Percentiles rank a stretch among this genome's conserved stretches.
Evolutionary conservation across 2,888 invertebrate species (phyloP).

Genomic region (Pyrgus malvae): DNA sequence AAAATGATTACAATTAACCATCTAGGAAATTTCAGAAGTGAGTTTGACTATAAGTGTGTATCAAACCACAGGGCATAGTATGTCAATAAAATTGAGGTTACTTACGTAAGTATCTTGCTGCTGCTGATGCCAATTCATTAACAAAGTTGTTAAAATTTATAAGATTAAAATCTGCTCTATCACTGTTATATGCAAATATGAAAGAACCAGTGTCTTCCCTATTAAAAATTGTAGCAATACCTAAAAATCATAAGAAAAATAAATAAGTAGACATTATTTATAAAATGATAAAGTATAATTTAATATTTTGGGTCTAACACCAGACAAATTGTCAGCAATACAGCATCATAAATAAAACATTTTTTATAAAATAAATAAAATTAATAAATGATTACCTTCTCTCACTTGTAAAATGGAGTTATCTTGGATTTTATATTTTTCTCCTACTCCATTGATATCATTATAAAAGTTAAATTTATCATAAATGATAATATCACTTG

Average conservation of each 20-base stretch:
- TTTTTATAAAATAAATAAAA: neutral
- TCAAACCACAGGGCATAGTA: too few relatives aligned
- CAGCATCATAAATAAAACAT: neutral
- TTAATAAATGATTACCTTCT: constrained; percentile 50
- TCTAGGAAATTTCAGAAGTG: too few relatives aligned
- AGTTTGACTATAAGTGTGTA: too few relatives aligned
- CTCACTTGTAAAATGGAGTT: constrained; percentile 59
- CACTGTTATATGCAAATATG: constrained; percentile 65
- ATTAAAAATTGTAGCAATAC: constrained; percentile 62
- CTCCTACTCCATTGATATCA: constrained; percentile 54
- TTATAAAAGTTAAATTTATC: constrained; percentile 54
- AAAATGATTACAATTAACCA: too few relatives aligned
- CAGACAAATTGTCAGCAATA: too few relatives aligned
- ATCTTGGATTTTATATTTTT: constrained; percentile 57
- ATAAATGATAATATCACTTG: constrained; percentile 39
- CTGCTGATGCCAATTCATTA: constrained; percentile 51
- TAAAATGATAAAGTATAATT: neutral
- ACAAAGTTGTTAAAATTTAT: constrained; percentile 55
- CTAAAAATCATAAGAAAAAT: constrained; percentile 44
- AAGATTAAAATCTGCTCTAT: constrained; percentile 45
- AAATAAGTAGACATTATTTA: neutral
- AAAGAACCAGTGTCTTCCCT: constrained; percentile 66
- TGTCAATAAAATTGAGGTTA: constrained; percentile 24
- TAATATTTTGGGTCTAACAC: too few relatives aligned
- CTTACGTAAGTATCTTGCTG: constrained; percentile 71